These are phyloP conservation scores for Muscicapa striata DNA, from an alignment of 2,797 vertebrate species.

Conservation along the genomic window DNA sequence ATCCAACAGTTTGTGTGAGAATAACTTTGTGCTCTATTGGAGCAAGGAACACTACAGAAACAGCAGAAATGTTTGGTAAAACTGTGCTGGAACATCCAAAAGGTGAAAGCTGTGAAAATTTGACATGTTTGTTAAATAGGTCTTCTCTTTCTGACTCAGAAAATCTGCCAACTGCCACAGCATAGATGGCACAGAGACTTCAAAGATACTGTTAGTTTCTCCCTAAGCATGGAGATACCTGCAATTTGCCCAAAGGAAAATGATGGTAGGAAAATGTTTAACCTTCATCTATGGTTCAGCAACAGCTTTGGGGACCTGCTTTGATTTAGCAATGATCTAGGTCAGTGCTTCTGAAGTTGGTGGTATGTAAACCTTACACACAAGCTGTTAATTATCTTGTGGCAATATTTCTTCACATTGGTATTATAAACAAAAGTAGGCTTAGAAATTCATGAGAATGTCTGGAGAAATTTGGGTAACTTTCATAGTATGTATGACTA, in stretches of 20 bases:
- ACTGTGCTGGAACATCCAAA: neutral
- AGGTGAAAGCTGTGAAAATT: slow-evolving; percentile 20
- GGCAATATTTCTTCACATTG: neutral
- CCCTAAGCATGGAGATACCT: neutral
- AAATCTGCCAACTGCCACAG: neutral
- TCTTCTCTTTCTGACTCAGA: neutral
- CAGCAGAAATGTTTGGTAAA: slow-evolving; percentile 9
- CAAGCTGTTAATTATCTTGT: neutral
- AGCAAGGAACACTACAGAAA: neutral
- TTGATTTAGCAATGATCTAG: neutral
- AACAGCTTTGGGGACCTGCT: neutral
- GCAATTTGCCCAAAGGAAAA: neutral
- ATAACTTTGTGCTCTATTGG: neutral
- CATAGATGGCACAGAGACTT: neutral
- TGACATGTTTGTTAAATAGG: neutral
- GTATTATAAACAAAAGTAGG: neutral
- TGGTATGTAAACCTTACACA: neutral
- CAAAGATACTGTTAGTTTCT: neutral
- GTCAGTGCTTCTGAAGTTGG: neutral
- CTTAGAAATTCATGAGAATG: neutral
- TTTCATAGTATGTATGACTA: neutral
- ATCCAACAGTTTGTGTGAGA: neutral
- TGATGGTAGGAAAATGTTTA: neutral
- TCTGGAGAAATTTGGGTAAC: neutral
- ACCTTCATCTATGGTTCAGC: neutral